phyloP scores from a whole-genome alignment of 2,797 vertebrate species.

The Peromyscus attwateri region DNA sequence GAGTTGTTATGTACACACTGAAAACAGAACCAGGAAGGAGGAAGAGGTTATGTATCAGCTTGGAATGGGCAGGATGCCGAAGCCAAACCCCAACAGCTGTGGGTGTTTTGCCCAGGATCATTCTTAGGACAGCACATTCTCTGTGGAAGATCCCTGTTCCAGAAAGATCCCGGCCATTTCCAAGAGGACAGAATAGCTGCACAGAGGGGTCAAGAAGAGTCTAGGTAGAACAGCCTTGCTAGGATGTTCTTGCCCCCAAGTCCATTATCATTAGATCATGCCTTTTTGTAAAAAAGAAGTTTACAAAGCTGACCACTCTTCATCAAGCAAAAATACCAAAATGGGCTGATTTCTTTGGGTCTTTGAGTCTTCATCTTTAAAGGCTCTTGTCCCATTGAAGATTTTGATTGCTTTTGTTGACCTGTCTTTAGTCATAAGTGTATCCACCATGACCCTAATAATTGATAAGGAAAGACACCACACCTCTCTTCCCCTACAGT shows the following conservation, averaged over 20 bases:
- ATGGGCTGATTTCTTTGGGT: neutral
- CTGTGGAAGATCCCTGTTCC: neutral
- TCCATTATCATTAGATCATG: neutral
- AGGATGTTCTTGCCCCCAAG: neutral
- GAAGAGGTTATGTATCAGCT: neutral
- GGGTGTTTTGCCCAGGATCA: constrained; percentile 53
- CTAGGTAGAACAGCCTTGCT: neutral
- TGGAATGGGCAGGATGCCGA: neutral
- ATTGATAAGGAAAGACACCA: neutral
- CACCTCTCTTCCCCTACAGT: neutral
- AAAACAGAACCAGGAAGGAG: neutral
- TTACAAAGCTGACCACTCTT: neutral
- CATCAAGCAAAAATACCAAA: neutral
- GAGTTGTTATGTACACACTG: neutral
- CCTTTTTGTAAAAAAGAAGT: neutral
- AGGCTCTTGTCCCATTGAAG: neutral
- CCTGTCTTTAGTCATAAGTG: neutral
- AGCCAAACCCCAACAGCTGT: constrained; percentile 47
- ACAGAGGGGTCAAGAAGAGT: neutral
- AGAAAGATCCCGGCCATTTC: neutral
- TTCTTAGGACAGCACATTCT: neutral
- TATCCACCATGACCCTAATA: neutral
- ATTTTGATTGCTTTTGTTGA: neutral
- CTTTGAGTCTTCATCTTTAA: neutral
- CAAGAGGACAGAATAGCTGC: neutral